Evolutionary conservation across 2,113 vertebrate species (phyloP).

Genomic region (Pardalotus punctatus): DNA sequence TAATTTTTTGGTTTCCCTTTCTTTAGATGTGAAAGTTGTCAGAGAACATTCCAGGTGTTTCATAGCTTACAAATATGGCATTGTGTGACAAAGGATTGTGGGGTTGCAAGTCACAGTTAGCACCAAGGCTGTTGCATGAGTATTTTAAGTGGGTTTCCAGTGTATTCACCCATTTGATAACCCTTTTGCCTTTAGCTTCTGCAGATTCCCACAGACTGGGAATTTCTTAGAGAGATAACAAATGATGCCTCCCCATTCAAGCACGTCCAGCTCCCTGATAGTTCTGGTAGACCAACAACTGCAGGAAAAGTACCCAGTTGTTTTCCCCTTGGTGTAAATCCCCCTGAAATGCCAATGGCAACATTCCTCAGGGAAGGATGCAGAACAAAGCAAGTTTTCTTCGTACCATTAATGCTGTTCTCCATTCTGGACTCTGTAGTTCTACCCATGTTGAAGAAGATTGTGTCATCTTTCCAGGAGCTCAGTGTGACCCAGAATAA

Average conservation of each 20-base stretch:
- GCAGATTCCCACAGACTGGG: background rate
- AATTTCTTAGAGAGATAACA: background rate
- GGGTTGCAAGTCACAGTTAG: background rate
- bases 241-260: background rate
- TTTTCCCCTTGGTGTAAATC: background rate
- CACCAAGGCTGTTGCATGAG: background rate
- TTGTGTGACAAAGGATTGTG: background rate
- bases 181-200: background rate
- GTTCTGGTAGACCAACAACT: background rate
- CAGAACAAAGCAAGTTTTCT: background rate
- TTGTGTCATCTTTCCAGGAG: background rate
- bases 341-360: background rate
- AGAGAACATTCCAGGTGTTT: background rate
- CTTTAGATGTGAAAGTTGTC: background rate
- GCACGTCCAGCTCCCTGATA: background rate
- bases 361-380: background rate
- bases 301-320: background rate
- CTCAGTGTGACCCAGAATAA: background rate
- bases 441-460: background rate
- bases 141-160: background rate
- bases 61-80: background rate
- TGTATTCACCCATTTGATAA: background rate
- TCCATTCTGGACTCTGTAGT: background rate
- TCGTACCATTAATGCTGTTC: rapidly evolving
- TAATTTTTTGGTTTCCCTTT: background rate